Percentiles rank a stretch among this genome's conserved stretches.
Evolutionary conservation across 2,797 vertebrate species (phyloP).

Genomic region (Halcyon chelicuti): DNA sequence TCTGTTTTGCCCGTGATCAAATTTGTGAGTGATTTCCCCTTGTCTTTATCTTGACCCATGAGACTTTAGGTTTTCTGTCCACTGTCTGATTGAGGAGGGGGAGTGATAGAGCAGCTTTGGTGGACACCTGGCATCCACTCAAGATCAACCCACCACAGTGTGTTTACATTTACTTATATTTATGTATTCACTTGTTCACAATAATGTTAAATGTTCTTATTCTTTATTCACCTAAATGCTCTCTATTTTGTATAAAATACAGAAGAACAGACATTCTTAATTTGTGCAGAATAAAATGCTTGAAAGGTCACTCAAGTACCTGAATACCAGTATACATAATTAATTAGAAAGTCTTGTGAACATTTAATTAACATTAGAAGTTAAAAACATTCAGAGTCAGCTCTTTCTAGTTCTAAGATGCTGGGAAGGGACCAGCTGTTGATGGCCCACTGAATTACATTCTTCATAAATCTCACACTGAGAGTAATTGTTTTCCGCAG

Average conservation of each 20-base stretch:
- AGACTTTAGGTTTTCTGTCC: neutral
- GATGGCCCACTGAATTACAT: neutral
- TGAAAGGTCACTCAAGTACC: neutral
- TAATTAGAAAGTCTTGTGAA: conserved; percentile 37
- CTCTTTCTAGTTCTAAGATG: neutral
- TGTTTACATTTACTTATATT: neutral
- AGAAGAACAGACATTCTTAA: neutral
- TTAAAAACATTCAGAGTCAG: neutral
- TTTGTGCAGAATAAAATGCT: neutral
- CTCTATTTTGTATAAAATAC: neutral
- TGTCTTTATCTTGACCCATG: neutral
- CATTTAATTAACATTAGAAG: conserved; percentile 14
- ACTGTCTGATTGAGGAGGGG: too few relatives aligned
- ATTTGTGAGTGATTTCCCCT: neutral
- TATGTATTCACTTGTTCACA: neutral
- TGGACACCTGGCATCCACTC: neutral
- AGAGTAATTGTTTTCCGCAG: conserved; percentile 19
- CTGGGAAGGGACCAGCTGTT: conserved; percentile 3
- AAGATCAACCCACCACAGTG: neutral
- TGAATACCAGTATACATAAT: neutral
- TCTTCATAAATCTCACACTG: conserved; percentile 20
- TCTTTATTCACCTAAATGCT: neutral
- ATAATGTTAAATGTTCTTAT: neutral
- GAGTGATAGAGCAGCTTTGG: neutral
- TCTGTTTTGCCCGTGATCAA: neutral